These are phyloP conservation scores for Eurystomus glaucurus DNA, from an alignment of 2,797 vertebrate species.

Conservation along the genomic window DNA sequence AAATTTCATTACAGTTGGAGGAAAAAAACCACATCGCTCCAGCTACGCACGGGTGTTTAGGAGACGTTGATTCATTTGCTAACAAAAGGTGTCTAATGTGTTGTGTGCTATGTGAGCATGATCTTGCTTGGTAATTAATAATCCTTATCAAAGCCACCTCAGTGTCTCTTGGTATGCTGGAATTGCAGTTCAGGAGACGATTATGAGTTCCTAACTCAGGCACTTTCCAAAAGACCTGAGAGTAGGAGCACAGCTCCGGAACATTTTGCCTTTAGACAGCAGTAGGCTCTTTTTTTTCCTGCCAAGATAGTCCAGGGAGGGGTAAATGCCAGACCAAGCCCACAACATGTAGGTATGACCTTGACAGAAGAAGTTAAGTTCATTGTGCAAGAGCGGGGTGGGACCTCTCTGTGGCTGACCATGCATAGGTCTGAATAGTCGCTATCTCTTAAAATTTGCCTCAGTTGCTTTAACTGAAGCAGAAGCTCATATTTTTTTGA, in stretches of 20 bases:
- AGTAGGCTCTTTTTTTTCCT: not conserved
- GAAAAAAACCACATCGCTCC: not conserved
- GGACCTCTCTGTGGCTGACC: not conserved
- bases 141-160: not conserved
- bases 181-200: not conserved
- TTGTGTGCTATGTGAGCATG: not conserved
- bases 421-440: not conserved
- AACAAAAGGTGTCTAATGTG: not conserved
- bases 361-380: not conserved
- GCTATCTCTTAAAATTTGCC: not conserved
- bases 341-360: not conserved
- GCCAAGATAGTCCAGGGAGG: not conserved
- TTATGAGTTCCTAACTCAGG: not conserved
- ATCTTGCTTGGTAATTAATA: not conserved
- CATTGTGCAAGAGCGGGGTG: rapidly evolving
- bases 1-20: not conserved
- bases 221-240: not conserved
- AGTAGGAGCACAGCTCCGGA: not conserved
- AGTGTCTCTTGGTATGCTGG: not conserved
- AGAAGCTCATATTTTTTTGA: not conserved
- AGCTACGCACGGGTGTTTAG: rapidly evolving
- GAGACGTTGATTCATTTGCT: not conserved
- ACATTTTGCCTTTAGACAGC: not conserved
- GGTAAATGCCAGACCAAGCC: not conserved
- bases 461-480: not conserved